Base-by-base conservation (phyloP, 2,888 invertebrate species). In the Eilema caniola region DNA sequence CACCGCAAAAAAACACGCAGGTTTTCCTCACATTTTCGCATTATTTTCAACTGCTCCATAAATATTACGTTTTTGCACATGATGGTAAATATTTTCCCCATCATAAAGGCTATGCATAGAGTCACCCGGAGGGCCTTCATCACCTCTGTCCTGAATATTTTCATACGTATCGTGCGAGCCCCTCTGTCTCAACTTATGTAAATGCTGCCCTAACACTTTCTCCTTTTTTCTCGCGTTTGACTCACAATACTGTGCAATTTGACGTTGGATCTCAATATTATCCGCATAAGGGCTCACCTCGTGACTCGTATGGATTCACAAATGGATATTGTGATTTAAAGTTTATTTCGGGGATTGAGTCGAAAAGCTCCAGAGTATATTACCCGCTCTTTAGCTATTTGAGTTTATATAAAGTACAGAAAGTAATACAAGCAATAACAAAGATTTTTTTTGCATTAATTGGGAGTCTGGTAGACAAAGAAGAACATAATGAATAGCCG, bases 101-200 rank as follows among this genome's bases (percentile, higher is more conserved):
- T 92, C 89, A 93, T 92, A 92, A 90, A 91, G 89, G 89, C 91
- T 86, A 90, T 90, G 91, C 91, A 91, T 92, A 90, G 85, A 85
- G 86, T 90, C 89, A 88, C 91, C 91, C 88, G 86, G 85, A 91
- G 92, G 93, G 91, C 91, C 91, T 89, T 92, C 93, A 93, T 93
- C 94, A 92, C 93, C 91, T 93, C 90, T 90, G 86, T 87, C 91
- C 93, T 94, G 94, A 94, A 95, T 95, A 95, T 94, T 92, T 94
- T 93, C 87, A 88, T 89, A 91, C 89, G 88, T 89, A 92, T 90
- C 86, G 84, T 83, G 84, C 82, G 86, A 89, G 89, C 91, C 94
- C 92, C 92, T 94, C 93, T 94, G 94, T 93, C 94, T 93, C 94
- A 91, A 94, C 92, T 95, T 95, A 95, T 95, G 95, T 93, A 93